Conservation (phyloP, 2,113 vertebrate species). For the Silurus meridionalis region DNA sequence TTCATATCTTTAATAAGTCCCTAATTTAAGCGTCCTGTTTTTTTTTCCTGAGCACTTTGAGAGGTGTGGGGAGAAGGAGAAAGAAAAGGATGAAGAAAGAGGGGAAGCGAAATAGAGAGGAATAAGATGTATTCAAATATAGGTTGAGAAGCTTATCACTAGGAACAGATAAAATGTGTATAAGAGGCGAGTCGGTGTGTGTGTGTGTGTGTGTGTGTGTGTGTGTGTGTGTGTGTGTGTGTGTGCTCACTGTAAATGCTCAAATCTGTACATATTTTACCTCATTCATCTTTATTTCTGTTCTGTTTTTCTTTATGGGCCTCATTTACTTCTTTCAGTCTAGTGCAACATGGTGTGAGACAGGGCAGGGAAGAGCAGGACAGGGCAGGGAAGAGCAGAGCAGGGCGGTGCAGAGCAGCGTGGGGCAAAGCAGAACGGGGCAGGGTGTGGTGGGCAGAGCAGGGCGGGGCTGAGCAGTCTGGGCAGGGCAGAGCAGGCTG, state of each 20-base stretch:
- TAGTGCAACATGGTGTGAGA: too few relatives aligned
- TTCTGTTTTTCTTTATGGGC: slow-evolving; percentile 37
- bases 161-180: slow-evolving; percentile 19
- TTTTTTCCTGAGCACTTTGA: slow-evolving; percentile 52
- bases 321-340: neutral
- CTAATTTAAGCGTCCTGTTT: slow-evolving; percentile 73
- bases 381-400: too few relatives aligned
- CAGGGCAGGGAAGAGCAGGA: too few relatives aligned
- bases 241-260: neutral
- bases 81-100: neutral
- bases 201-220: too few relatives aligned
- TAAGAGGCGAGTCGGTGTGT: neutral
- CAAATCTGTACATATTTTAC: slow-evolving; percentile 43
- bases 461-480: too few relatives aligned
- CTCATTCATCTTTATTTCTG: slow-evolving; percentile 48
- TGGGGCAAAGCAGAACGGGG: too few relatives aligned
- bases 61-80: neutral
- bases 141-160: slow-evolving; percentile 48
- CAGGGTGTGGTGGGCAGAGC: too few relatives aligned
- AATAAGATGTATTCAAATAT: slow-evolving; percentile 57
- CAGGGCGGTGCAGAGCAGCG: too few relatives aligned
- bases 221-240: too few relatives aligned
- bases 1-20: slow-evolving; percentile 71
- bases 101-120: neutral
- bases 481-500: too few relatives aligned